Base-by-base conservation (phyloP, 1,140 invertebrate species). In the Megalopta genalis region DNA sequence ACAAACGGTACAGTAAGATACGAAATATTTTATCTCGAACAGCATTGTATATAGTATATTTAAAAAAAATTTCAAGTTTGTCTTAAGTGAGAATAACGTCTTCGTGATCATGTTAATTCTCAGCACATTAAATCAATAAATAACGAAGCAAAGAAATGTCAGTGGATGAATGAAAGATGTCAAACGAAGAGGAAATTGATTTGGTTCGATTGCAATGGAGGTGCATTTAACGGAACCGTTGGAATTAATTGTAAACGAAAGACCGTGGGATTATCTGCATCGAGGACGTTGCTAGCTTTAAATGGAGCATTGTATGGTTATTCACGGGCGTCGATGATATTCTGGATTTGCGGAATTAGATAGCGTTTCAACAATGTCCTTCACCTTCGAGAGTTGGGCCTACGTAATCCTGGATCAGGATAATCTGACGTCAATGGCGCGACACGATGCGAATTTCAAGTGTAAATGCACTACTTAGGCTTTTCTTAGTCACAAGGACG, bases 391-490 rank as follows among this genome's bases (percentile, higher is more conserved):
- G 77, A 59, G 73, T 37, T 42, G 39, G 71, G 80, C 82, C 81
- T 65, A 67, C 68, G 79, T 89, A 87, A 90, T 89, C 89, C 88
- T 81, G 85, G 83, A 69, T 79, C 65, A 88, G 89, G 88, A 90
- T 91, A 92, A 92, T 91, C 91, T 90, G 83, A 77, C 64, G 23
- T 90, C 85, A 90, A 92, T 91, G 71, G 71, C 23, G 32, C 21
- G 83, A 65, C 62, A 86, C 80, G 81, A 77, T 86, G 78, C 86
- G 76, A 90, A 90, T 88, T 87, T 85, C 79, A 81, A 80, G 75
- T 71, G 78, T 83, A 82, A 90, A 90, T 87, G 76, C 78, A 69
- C 84, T 86, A 89, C 84, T 92, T 89, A 87, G 70, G 18, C 21
- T 2, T 9, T 25, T n/a, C 16, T 39, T 46, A 6, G 64, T 39